A percentile compares a stretch with the other conserved stretches of the same genome.
Conservation (phyloP, 2,888 invertebrate genomes). For the Plutella xylostella region DNA sequence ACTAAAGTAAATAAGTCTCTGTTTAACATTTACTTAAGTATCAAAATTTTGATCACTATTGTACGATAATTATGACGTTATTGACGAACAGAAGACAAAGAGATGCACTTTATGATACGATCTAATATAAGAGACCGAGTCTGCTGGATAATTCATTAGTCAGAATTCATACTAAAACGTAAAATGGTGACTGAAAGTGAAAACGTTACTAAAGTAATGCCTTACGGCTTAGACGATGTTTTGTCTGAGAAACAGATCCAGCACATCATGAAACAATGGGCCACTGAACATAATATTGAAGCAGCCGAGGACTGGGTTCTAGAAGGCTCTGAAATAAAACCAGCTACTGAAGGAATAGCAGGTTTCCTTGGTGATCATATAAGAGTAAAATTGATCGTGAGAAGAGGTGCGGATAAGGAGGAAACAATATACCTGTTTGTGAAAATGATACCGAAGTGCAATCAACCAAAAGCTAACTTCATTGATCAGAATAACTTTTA, state of each 20-base stretch:
- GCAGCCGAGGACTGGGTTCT: slow-evolving; percentile 17
- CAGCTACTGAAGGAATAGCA: slow-evolving; percentile 35
- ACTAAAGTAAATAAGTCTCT: background rate
- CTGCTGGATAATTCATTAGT: background rate
- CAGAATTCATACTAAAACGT: background rate
- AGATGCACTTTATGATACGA: background rate
- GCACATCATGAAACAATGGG: slow-evolving; percentile 23
- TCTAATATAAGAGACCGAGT: background rate
- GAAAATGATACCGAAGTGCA: slow-evolving; percentile 37
- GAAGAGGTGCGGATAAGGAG: too few relatives aligned
- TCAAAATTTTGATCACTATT: too few relatives aligned
- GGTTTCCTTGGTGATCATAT: slow-evolving; percentile 52
- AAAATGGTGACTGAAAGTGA: background rate
- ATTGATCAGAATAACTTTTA: slow-evolving; percentile 34
- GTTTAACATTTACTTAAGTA: background rate
- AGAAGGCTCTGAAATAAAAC: slow-evolving; percentile 23
- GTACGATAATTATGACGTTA: background rate
- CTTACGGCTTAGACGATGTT: slow-evolving; percentile 23
- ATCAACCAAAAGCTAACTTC: slow-evolving; percentile 40
- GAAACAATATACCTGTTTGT: slow-evolving; percentile 29
- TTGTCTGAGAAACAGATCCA: slow-evolving; percentile 31
- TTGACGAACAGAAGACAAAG: background rate
- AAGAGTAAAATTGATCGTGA: slow-evolving; percentile 28
- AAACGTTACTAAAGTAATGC: background rate
- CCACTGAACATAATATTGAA: slow-evolving; percentile 15